These are phyloP conservation scores for Dendrocopos noguchii DNA, from an alignment of 2,113 vertebrate species.

Conservation along the genomic window DNA sequence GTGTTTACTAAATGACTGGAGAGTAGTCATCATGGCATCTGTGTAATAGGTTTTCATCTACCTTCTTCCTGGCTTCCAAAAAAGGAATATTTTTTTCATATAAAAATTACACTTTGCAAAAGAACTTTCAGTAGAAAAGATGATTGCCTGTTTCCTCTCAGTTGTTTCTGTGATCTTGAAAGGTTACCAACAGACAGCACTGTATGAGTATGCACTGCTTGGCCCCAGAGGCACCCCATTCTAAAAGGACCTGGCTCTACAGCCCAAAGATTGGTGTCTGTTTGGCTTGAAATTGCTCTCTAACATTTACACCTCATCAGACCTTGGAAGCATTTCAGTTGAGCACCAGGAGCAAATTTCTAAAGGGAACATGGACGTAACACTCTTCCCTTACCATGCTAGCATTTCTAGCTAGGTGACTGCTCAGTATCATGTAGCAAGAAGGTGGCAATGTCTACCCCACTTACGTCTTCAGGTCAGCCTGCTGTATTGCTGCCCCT, in stretches of 20 bases:
- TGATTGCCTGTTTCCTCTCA: not conserved
- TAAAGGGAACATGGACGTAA: not conserved
- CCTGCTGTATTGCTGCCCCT: not conserved
- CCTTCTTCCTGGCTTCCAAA: constrained; percentile 9
- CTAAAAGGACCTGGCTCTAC: not conserved
- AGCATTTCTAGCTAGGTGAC: not conserved
- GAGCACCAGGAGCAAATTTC: not conserved
- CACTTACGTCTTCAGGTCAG: not conserved
- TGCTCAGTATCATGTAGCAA: not conserved
- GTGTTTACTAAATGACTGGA: constrained; percentile 18
- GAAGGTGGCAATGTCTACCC: not conserved
- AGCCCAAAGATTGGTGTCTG: not conserved
- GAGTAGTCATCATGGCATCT: not conserved
- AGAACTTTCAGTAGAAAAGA: not conserved
- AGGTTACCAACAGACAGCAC: not conserved
- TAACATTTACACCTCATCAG: not conserved
- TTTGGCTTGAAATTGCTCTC: not conserved
- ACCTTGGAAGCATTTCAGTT: not conserved
- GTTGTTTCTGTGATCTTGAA: not conserved
- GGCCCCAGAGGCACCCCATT: not conserved
- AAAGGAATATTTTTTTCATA: not conserved
- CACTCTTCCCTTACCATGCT: not conserved
- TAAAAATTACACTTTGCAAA: not conserved
- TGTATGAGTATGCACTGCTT: rapidly evolving
- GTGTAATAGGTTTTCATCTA: not conserved